phyloP scores from a whole-genome alignment of 2,797 vertebrate genomes.

The Columba guinea region DNA sequence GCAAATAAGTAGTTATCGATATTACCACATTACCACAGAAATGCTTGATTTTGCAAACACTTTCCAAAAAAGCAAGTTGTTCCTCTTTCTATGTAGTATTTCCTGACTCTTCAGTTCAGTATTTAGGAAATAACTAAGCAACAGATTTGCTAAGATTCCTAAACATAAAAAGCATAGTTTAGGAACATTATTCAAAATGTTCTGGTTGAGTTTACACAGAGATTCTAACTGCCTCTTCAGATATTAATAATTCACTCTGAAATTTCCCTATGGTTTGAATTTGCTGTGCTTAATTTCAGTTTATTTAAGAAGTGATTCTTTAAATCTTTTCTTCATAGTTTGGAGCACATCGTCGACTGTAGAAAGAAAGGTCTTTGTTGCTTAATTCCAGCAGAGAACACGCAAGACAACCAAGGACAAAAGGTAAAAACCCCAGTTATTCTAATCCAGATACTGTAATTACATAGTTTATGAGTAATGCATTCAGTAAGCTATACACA shows the following conservation, averaged over 20 bases:
- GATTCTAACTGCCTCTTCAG: neutral
- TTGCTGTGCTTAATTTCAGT: neutral
- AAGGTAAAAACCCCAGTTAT: neutral
- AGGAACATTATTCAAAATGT: neutral
- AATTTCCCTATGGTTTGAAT: neutral
- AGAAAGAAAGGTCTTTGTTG: neutral
- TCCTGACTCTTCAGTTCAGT: neutral
- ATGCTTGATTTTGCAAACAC: neutral
- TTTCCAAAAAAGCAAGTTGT: neutral
- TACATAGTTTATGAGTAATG: no score
- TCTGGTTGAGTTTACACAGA: neutral
- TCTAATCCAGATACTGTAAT: no score
- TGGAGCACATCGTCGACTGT: neutral
- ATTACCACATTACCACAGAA: neutral
- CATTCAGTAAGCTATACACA: no score
- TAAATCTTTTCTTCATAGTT: constrained; percentile 1
- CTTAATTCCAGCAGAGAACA: constrained; percentile 26
- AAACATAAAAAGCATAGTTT: neutral
- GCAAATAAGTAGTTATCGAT: neutral
- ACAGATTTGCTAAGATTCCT: neutral
- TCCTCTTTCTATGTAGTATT: neutral
- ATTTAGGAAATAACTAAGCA: neutral
- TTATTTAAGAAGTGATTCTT: neutral
- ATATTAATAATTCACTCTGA: neutral
- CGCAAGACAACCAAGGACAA: neutral